phyloP scores from a whole-genome alignment of 2,797 vertebrate genomes.

The Pseudochirops cupreus region DNA sequence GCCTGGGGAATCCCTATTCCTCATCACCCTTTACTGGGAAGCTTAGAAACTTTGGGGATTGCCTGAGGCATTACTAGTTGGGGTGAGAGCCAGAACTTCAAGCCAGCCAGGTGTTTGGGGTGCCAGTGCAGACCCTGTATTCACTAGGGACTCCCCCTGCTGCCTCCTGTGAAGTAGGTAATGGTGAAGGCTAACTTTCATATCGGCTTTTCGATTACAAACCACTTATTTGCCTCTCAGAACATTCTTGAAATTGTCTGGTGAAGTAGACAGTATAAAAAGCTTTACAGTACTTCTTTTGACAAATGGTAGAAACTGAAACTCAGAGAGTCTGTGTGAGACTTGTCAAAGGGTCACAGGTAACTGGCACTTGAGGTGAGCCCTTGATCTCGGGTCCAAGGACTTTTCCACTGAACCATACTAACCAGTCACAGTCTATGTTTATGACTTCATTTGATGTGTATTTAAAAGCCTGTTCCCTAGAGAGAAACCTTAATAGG shows the following conservation, averaged over 20 bases:
- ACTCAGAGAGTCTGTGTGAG: neutral
- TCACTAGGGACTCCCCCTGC: neutral
- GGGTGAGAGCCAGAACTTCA: neutral
- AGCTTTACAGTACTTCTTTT: neutral
- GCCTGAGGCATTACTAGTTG: neutral
- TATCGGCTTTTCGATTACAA: neutral
- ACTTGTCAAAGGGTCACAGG: neutral
- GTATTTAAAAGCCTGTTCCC: conserved; percentile 51
- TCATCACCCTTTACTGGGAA: neutral
- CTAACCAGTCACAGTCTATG: neutral
- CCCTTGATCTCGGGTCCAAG: neutral
- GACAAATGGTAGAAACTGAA: neutral
- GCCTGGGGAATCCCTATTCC: neutral
- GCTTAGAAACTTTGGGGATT: neutral
- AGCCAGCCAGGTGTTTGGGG: neutral
- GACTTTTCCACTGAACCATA: neutral
- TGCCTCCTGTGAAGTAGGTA: neutral
- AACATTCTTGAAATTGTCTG: neutral
- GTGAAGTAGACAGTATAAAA: neutral
- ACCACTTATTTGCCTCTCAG: neutral
- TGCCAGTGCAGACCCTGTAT: neutral
- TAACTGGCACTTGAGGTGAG: neutral
- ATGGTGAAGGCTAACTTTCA: neutral
- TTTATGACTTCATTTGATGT: conserved; percentile 20
- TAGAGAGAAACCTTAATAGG: conserved; percentile 22